phyloP scores from a whole-genome alignment of 2,888 invertebrate genomes.

The Amiota mariae region DNA sequence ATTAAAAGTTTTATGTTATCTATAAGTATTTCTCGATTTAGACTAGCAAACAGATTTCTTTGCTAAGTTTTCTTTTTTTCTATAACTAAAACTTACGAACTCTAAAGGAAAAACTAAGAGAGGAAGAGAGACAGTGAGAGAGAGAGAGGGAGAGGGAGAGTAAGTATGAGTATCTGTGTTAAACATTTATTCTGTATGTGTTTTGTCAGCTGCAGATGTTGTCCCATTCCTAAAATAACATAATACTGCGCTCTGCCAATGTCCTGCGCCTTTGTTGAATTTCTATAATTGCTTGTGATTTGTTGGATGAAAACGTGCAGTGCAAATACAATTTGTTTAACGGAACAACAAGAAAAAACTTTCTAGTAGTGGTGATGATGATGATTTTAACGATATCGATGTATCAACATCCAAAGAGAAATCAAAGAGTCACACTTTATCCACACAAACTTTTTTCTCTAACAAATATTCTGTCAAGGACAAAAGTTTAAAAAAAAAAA shows the following conservation, averaged over 20 bases:
- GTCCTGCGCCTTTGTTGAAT: slow-evolving; percentile 52
- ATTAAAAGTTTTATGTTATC: slow-evolving; percentile 60
- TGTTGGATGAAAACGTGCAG: slow-evolving; percentile 63
- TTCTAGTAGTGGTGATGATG: not conserved
- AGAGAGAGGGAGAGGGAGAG: too few relatives aligned
- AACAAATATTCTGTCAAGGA: too few relatives aligned
- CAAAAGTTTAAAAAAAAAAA: too few relatives aligned
- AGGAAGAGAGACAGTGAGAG: too few relatives aligned
- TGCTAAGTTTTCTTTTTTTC: slow-evolving; percentile 18
- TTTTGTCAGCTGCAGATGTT: slow-evolving; percentile 61
- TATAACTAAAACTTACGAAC: not conserved
- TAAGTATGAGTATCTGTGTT: too few relatives aligned
- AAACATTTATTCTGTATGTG: too few relatives aligned
- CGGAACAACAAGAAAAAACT: not conserved
- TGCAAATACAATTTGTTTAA: slow-evolving; percentile 63
- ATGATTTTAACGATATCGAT: not conserved
- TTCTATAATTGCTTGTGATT: slow-evolving; percentile 67
- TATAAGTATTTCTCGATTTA: slow-evolving; percentile 60
- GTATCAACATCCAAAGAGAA: not conserved
- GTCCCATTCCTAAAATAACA: not conserved
- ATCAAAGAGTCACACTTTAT: too few relatives aligned
- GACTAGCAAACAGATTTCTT: slow-evolving; percentile 28
- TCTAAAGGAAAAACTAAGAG: too few relatives aligned
- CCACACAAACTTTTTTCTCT: too few relatives aligned
- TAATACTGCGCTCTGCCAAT: slow-evolving; percentile 2